These are phyloP conservation scores for Tamias sibiricus DNA, from an alignment of 2,113 vertebrate species.

Conservation along the genomic window DNA sequence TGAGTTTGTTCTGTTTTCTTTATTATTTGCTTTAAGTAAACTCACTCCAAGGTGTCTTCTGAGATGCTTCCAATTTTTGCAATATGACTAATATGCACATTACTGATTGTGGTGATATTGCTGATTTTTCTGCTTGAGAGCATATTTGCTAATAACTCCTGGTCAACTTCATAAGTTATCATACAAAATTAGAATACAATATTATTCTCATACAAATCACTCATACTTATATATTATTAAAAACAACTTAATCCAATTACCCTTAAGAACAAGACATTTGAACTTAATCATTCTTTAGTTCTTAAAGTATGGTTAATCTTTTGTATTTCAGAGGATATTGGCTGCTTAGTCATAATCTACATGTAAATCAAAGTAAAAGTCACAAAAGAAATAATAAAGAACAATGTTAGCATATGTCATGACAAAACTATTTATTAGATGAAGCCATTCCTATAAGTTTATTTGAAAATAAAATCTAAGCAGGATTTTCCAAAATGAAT, in stretches of 20 bases:
- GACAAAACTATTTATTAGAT: not conserved
- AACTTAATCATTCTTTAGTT: not conserved
- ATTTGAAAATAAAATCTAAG: conserved; percentile 37
- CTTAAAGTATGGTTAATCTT: not conserved
- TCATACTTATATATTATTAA: not conserved
- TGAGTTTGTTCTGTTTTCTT: not conserved
- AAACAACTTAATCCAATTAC: not conserved
- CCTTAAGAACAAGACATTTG: not conserved
- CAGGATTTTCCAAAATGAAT: not conserved
- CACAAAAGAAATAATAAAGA: not conserved
- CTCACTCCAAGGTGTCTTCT: not conserved
- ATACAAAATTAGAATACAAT: not conserved
- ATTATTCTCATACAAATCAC: not conserved
- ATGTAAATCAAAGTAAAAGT: not conserved
- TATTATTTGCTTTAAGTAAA: not conserved
- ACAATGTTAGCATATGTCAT: not conserved
- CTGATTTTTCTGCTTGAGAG: not conserved
- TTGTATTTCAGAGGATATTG: not conserved
- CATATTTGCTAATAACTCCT: not conserved
- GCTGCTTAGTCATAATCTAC: not conserved
- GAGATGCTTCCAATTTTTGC: not conserved
- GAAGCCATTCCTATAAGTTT: not conserved
- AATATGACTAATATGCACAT: not conserved
- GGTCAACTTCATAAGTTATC: not conserved
- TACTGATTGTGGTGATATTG: not conserved